phyloP scores from a whole-genome alignment of 2,113 vertebrate species.

The Corythornis vintsioides region DNA sequence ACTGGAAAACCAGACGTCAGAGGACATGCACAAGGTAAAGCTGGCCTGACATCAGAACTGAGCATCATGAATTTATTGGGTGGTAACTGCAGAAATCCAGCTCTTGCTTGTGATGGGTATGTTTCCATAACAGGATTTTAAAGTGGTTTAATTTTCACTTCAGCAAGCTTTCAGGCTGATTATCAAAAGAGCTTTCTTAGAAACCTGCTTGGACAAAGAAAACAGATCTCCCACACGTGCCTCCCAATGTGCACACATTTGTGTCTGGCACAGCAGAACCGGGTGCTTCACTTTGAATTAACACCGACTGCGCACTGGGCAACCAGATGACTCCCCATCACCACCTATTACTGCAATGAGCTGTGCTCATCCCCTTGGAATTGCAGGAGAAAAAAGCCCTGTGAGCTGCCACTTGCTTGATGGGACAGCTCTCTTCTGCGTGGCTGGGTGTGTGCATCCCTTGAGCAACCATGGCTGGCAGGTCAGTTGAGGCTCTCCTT shows the following conservation, averaged over 20 bases:
- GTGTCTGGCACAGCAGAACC: not conserved
- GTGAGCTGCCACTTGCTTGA: not conserved
- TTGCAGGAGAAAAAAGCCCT: fast-evolving
- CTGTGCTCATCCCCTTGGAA: not conserved
- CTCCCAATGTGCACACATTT: not conserved
- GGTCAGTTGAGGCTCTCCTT: not conserved
- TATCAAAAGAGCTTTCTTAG: conserved; percentile 18
- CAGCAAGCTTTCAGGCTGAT: conserved; percentile 24
- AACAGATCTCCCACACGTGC: not conserved
- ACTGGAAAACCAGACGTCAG: not conserved
- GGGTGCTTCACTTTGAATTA: not conserved
- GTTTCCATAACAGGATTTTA: conserved; percentile 11
- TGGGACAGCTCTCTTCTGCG: not conserved
- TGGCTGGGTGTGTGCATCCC: fast-evolving
- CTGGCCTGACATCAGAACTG: not conserved
- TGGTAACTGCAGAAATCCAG: conserved; percentile 11
- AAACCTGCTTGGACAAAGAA: not conserved
- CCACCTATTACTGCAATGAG: not conserved
- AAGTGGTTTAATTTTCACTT: conserved; percentile 45
- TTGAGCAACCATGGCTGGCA: not conserved
- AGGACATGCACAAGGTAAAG: conserved; percentile 17
- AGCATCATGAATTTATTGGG: conserved; percentile 4
- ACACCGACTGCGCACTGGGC: fast-evolving
- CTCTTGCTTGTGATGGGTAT: not conserved
- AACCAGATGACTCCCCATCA: not conserved